Evolutionary conservation across 2,888 invertebrate species (phyloP).

Genomic region (Zygogramma bicolorata): DNA sequence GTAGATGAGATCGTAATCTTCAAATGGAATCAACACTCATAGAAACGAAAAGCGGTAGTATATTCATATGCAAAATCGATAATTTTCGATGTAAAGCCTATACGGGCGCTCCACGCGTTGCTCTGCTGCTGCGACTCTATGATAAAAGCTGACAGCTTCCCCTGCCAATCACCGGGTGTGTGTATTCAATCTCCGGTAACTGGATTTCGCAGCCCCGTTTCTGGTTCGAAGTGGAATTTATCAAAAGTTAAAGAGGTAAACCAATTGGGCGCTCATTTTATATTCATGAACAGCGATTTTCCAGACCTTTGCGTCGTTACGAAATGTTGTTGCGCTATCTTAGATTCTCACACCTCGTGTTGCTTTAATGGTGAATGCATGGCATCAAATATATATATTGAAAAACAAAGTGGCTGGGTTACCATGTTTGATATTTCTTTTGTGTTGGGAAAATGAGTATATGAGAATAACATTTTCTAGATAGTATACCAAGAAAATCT

Average conservation of each 20-base stretch:
- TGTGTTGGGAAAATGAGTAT: no score
- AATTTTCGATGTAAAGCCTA: constrained; percentile 60
- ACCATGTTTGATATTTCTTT: no score
- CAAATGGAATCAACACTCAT: constrained; percentile 50
- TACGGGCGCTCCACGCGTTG: constrained; percentile 47
- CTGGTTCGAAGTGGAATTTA: constrained; percentile 41
- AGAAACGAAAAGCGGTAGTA: constrained; percentile 49
- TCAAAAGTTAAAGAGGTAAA: constrained; percentile 53
- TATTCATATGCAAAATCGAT: constrained; percentile 63
- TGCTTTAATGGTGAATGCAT: constrained; percentile 9
- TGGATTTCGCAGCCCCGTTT: constrained; percentile 54
- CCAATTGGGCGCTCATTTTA: constrained; percentile 48
- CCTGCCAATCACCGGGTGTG: constrained; percentile 60
- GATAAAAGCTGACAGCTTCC: constrained; percentile 62
- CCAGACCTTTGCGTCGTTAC: constrained; percentile 31
- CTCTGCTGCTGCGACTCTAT: constrained; percentile 52
- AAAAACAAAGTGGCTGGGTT: no score
- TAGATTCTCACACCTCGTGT: constrained; percentile 1
- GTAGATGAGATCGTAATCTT: no score
- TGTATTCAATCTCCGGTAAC: constrained; percentile 63
- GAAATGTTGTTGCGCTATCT: constrained; percentile 26
- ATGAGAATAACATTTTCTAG: no score
- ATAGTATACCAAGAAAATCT: no score
- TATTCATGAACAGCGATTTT: constrained; percentile 50
- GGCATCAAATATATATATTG: no score